Conservation (phyloP, 2,888 invertebrate genomes). For the Macrophya alboannulata region DNA sequence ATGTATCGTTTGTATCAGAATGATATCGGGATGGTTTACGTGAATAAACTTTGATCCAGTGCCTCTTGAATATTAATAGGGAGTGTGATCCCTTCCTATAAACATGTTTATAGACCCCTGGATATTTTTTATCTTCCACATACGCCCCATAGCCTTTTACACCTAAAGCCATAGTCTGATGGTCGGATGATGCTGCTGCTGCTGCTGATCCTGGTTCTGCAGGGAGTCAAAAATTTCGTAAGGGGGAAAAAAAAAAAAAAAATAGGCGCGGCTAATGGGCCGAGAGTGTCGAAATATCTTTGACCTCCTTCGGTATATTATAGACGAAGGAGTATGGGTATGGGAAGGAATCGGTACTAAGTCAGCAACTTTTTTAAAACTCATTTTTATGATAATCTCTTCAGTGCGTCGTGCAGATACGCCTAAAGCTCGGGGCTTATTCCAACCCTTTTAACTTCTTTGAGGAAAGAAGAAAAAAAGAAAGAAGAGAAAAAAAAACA, state of each 20-base stretch:
- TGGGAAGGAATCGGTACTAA: neutral
- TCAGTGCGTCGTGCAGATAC: neutral
- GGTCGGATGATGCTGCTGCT: neutral
- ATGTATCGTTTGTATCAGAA: conserved; percentile 13
- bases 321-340: neutral
- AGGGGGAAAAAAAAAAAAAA: neutral
- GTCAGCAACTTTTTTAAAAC: conserved; percentile 33
- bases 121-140: conserved; percentile 38
- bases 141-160: conserved; percentile 51
- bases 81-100: conserved; percentile 48
- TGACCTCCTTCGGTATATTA: neutral
- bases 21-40: conserved; percentile 53
- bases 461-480: neutral
- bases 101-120: conserved; percentile 48
- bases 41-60: conserved; percentile 73
- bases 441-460: conserved; percentile 39
- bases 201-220: neutral
- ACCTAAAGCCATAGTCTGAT: neutral
- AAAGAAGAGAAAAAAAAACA: too few relatives aligned
- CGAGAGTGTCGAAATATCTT: conserved; percentile 18
- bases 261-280: conserved; percentile 17
- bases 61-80: conserved; percentile 73
- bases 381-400: conserved; percentile 20
- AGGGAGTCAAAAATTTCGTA: neutral
- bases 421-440: neutral